These are phyloP conservation scores for Pomacea maculata DNA, from an alignment of 1,140 invertebrate species.

Conservation along the genomic window DNA sequence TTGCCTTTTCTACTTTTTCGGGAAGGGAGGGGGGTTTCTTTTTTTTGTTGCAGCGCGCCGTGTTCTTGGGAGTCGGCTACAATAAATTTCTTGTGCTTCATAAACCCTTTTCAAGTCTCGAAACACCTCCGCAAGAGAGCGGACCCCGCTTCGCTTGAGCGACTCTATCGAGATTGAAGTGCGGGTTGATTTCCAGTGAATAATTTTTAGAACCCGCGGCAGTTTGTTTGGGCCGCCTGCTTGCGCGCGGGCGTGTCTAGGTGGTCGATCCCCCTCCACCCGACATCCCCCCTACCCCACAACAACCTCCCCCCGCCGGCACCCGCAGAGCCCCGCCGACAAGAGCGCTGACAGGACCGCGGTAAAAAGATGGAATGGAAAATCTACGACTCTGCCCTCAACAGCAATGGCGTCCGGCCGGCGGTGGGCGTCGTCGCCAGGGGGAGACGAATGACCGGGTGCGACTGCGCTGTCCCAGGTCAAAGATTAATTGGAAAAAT, in stretches of 20 bases:
- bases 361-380: constrained; percentile 12
- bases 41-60: background rate
- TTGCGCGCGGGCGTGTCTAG: constrained; percentile 7
- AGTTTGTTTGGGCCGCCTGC: constrained; percentile 10
- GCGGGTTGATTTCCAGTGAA: constrained; percentile 26
- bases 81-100: constrained; percentile 27
- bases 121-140: constrained; percentile 13
- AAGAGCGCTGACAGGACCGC: background rate
- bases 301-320: too few relatives aligned
- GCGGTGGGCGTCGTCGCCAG: background rate
- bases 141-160: constrained; percentile 7
- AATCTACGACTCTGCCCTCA: background rate
- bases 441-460: background rate
- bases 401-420: background rate
- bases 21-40: background rate
- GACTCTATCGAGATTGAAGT: background rate
- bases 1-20: background rate
- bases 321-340: background rate
- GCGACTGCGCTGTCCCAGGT: too few relatives aligned
- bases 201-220: constrained; percentile 18
- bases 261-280: background rate
- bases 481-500: too few relatives aligned
- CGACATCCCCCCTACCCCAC: too few relatives aligned
- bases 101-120: constrained; percentile 18
- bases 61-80: background rate